These are phyloP conservation scores for Odontamblyopus lacepedii DNA, from an alignment of 2,797 vertebrate genomes.

Conservation along the genomic window DNA sequence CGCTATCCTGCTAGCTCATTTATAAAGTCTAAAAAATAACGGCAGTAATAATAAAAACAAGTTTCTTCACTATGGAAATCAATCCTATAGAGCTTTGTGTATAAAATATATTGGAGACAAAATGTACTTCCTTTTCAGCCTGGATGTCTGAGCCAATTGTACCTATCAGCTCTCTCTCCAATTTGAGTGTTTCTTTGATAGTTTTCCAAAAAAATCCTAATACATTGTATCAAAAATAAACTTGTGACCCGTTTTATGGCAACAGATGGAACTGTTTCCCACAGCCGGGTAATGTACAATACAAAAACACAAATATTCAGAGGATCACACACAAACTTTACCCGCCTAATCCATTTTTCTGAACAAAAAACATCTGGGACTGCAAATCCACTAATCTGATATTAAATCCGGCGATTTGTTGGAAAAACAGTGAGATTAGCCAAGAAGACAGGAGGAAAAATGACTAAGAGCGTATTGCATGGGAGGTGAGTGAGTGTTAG, in stretches of 20 bases:
- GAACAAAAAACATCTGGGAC: conserved; percentile 99
- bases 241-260: conserved; percentile 35
- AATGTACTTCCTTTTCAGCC: neutral
- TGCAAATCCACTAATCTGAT: conserved; percentile 98
- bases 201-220: conserved; percentile 27
- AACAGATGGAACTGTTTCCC: conserved; percentile 61
- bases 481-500: conserved; percentile 57
- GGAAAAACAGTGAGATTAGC: conserved; percentile 97
- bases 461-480: conserved; percentile 86
- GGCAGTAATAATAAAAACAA: no score
- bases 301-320: conserved; percentile 69
- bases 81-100: no score
- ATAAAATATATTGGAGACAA: no score
- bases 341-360: conserved; percentile 95
- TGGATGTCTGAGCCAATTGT: neutral
- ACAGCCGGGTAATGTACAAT: conserved; percentile 25
- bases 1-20: neutral
- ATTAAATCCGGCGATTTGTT: conserved; percentile 98
- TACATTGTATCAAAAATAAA: conserved; percentile 14
- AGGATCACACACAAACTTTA: conserved; percentile 90
- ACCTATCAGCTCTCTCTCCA: neutral
- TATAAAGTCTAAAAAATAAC: no score
- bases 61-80: no score
- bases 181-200: conserved; percentile 28
- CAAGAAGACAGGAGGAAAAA: conserved; percentile 85